Conservation (phyloP, 1,140 invertebrate species). For the Drosophila subpulchrella region DNA sequence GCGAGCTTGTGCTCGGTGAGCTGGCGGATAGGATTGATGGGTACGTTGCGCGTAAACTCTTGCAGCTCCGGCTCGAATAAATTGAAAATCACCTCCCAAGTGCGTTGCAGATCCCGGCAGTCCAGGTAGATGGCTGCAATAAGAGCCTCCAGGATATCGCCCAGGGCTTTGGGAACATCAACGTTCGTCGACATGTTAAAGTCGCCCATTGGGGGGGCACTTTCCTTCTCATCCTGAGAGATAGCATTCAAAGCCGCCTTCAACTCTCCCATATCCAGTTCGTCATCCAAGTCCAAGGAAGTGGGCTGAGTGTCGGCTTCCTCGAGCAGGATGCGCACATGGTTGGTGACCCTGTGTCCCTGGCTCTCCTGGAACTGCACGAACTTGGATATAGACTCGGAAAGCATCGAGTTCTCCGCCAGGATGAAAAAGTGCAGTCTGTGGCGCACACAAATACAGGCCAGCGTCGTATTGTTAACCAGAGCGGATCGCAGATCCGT, state of each 20-base stretch:
- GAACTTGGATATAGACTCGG: constrained; percentile 91
- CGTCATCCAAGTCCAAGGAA: constrained; percentile 64
- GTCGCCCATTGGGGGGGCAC: constrained; percentile 3
- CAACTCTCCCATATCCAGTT: constrained; percentile 5
- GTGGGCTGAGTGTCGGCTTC: constrained; percentile 86
- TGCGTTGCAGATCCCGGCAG: constrained; percentile 90
- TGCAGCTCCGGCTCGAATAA: constrained; percentile 91
- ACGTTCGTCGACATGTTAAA: constrained; percentile 88
- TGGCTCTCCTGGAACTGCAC: constrained; percentile 91
- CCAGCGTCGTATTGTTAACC: constrained; percentile 98
- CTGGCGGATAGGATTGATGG: constrained; percentile 94
- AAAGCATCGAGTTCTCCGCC: constrained; percentile 87
- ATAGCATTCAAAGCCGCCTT: background rate
- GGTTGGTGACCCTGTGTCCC: constrained; percentile 88
- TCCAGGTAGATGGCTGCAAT: constrained; percentile 97
- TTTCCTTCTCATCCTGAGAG: background rate
- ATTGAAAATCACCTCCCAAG: constrained; percentile 93
- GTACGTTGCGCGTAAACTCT: constrained; percentile 92
- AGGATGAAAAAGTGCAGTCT: constrained; percentile 91
- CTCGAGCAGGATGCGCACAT: constrained; percentile 88
- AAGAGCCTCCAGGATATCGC: constrained; percentile 97
- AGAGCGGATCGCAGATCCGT: constrained; percentile 97
- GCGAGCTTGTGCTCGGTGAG: constrained; percentile 90
- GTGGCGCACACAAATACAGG: constrained; percentile 93
- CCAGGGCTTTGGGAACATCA: constrained; percentile 96